Percentiles rank a stretch among this genome's conserved stretches.
Conservation (phyloP, 2,797 vertebrate genomes). For the Takifugu ocellatus region DNA sequence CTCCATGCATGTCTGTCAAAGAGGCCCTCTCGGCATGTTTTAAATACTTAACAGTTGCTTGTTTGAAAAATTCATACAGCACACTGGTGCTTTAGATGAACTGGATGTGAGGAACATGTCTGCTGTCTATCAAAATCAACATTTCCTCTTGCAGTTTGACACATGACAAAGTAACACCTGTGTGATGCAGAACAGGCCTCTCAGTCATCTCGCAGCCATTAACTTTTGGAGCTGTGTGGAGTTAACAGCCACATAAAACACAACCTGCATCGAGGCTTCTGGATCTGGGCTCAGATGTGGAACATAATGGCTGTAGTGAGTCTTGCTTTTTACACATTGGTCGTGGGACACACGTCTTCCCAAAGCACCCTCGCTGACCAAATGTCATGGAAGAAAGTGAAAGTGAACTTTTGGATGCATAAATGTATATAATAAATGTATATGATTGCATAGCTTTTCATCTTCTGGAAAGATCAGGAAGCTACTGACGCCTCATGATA, state of each 20-base stretch:
- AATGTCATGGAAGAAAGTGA: too few relatives aligned
- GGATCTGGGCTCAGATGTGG: not conserved
- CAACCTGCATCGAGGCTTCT: not conserved
- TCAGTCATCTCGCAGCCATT: slow-evolving; percentile 18
- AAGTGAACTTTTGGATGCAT: too few relatives aligned
- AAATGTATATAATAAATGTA: too few relatives aligned
- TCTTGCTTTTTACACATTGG: not conserved
- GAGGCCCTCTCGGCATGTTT: slow-evolving; percentile 39
- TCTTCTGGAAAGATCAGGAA: too few relatives aligned
- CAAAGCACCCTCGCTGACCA: too few relatives aligned
- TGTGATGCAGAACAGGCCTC: slow-evolving; percentile 46
- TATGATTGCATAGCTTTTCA: too few relatives aligned
- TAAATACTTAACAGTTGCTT: slow-evolving; percentile 46
- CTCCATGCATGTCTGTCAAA: slow-evolving; percentile 43
- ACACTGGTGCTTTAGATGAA: slow-evolving; percentile 41
- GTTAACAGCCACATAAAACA: slow-evolving; percentile 11
- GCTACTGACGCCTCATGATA: too few relatives aligned
- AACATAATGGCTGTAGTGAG: not conserved
- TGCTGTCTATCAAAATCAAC: slow-evolving; percentile 61
- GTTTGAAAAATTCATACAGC: slow-evolving; percentile 25
- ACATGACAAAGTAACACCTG: slow-evolving; percentile 63
- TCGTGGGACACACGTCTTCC: too few relatives aligned
- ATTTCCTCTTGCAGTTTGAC: slow-evolving; percentile 61
- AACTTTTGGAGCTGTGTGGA: slow-evolving; percentile 24
- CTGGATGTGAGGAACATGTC: slow-evolving; percentile 26